A percentile compares a stretch with the other conserved stretches of the same genome.
phyloP scores from a whole-genome alignment of 2,113 vertebrate genomes.

The Poeciliopsis occidentalis region DNA sequence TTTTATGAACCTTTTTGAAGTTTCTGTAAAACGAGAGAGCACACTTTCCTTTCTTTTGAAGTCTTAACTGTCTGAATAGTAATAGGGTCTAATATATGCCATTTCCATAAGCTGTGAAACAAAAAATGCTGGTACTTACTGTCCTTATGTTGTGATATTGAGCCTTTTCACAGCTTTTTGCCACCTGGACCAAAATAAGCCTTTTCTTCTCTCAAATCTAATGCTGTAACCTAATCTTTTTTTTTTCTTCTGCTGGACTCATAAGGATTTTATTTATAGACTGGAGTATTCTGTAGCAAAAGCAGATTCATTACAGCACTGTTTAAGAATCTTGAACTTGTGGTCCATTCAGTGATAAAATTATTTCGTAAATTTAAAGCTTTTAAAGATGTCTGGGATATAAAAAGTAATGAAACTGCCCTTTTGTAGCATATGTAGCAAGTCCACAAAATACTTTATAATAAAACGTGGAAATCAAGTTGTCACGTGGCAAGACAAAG shows the following conservation, averaged over 20 bases:
- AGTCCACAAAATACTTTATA: neutral
- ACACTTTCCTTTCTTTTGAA: no score
- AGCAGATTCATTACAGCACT: neutral
- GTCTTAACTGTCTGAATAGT: no score
- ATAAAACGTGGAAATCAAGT: neutral
- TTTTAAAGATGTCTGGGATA: neutral
- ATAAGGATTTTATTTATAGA: neutral
- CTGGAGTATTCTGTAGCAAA: neutral
- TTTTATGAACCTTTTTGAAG: no score
- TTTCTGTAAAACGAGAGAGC: no score
- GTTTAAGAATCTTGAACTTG: neutral
- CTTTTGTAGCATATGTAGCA: neutral
- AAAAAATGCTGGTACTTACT: no score
- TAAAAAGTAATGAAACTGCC: neutral
- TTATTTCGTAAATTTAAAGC: neutral
- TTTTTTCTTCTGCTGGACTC: neutral
- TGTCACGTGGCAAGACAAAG: neutral
- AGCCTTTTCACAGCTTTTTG: no score
- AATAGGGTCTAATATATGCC: no score
- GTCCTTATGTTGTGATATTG: no score
- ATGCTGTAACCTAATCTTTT: no score
- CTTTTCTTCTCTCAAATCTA: neutral
- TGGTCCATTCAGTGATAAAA: neutral
- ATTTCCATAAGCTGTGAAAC: no score
- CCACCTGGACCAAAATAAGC: no score